phyloP scores from a whole-genome alignment of 2,113 vertebrate species.

The Notiomystis cincta region DNA sequence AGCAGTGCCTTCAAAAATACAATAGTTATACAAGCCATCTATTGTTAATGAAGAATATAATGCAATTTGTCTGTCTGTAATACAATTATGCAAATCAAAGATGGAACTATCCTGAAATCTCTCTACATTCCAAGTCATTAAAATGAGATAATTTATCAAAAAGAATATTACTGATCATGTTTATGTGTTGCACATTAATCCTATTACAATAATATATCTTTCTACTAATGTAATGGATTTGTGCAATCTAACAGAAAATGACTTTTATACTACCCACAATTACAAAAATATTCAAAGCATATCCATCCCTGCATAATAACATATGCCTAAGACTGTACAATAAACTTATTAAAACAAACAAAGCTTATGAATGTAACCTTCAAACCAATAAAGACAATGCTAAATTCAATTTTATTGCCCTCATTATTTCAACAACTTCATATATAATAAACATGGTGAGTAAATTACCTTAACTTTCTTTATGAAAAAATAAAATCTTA shows the following conservation, averaged over 20 bases:
- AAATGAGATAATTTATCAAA: constrained; percentile 97
- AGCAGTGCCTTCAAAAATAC: constrained; percentile 77
- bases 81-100: constrained; percentile 84
- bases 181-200: constrained; percentile 90
- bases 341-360: constrained; percentile 83
- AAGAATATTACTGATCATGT: constrained; percentile 82
- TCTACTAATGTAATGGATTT: constrained; percentile 96
- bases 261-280: constrained; percentile 96
- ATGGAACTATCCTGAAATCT: constrained; percentile 77
- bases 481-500: not conserved
- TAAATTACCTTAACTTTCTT: constrained; percentile 60
- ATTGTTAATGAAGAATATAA: constrained; percentile 84
- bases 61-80: constrained; percentile 84
- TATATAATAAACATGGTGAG: constrained; percentile 53
- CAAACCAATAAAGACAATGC: constrained; percentile 73
- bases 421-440: constrained; percentile 71
- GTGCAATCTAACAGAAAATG: constrained; percentile 99
- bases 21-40: constrained; percentile 80
- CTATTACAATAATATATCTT: constrained; percentile 88
- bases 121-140: constrained; percentile 79
- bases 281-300: constrained; percentile 86
- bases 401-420: constrained; percentile 72
- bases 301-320: constrained; percentile 81
- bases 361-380: constrained; percentile 74
- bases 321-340: constrained; percentile 81